Base-by-base conservation (phyloP, 2,888 invertebrate genomes). In the Oscheius sp. region DNA sequence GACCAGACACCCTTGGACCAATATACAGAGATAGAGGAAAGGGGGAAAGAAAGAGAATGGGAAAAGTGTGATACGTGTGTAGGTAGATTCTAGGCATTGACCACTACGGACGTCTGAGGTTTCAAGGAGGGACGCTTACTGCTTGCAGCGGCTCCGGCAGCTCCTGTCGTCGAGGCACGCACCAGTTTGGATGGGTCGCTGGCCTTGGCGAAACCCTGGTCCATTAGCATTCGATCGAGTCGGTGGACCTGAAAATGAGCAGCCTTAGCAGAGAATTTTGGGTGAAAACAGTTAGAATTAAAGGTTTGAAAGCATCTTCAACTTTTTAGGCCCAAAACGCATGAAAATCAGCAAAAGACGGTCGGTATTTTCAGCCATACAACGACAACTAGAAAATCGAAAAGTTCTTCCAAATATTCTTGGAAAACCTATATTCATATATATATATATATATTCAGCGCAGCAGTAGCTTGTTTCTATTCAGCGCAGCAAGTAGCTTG, bases 111-210 rank as follows among this genome's bases (percentile, higher is more conserved):
- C n/a, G 62, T 48, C 53, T 72, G 72, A 10, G 60, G 57, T 35
- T 62, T 53, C 35, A 72, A 62, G 9, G 72, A 72, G 37, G 72
- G 62, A 51, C 72, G 60, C 50, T 72, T 72, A 37, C 48, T 47
- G 29, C n/a, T 10, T 3, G 42, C 42, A 5, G 42, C 42, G 2
- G 60, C 4, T 29, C n/a, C 21, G 42, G 42, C 42, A 5, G 42
- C 42, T 32, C 9, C 4, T 29, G 21, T 55, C 29, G 42, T 42
- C 42, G 42, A 42, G 42, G 42, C 33, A 32, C 76, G 73, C 5
- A 65, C 32, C 76, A 82, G 78, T 76, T 85, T 84, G 21, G 85
- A 79, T 53, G 87, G 87, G 70, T 88, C 88, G 29, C 89, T 85
- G 13, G 81, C 78, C 85, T 89, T 81, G 10, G 88, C 88, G 50